Evolutionary conservation across 2,113 vertebrate species (phyloP), one percentile per base, ranked within the genome.

Genomic region (Agelaius tricolor): DNA sequence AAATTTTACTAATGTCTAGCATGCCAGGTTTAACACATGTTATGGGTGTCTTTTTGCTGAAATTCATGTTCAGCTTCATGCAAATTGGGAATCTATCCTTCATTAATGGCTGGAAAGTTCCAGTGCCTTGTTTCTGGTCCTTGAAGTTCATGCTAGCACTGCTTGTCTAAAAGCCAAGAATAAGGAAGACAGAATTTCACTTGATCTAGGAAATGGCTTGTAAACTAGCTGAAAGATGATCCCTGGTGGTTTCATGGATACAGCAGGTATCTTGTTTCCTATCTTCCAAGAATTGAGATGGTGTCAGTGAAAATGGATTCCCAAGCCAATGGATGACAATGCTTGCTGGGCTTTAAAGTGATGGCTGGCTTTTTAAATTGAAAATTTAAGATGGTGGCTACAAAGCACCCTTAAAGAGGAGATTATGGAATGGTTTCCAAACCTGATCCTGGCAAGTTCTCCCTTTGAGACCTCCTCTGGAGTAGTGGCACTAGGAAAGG

Each of bases 101-200:
- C 39, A 15, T 51, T 59, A 77, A 35, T 8, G 52, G 23, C 73
- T 89, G 77, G 59, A 62, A 62, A 62, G 30, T 86, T 94, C 55
- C 75, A 93, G 54, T 27, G 10, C 47, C 57, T 89, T 2, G 0
- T 84, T 85, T 76, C 22, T 75, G 12, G 9, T 92, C 86, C 68
- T 77, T 22, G 44, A 35, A 28, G 12, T 78, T 63, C 47, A 4
- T 57, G 57, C 80, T 68, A 66, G 35, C 0, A 13, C 65, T 68
- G 22, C 74, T 77, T 75, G 54, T 81, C 63, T 91, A 37, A 68
- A 93, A 84, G 73, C 89, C 69, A 79, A 58, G 87, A 59, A 57
- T 61, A 54, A 87, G 73, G 44, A 61, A 78, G 95, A 69, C 62
- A 91, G 89, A 58, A 91, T 94, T 92, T 94, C 95, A 79, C 14